Evolutionary conservation across 2,113 vertebrate species (phyloP), one percentile per base, ranked within the genome.

Genomic region (Capreolus pygargus): DNA sequence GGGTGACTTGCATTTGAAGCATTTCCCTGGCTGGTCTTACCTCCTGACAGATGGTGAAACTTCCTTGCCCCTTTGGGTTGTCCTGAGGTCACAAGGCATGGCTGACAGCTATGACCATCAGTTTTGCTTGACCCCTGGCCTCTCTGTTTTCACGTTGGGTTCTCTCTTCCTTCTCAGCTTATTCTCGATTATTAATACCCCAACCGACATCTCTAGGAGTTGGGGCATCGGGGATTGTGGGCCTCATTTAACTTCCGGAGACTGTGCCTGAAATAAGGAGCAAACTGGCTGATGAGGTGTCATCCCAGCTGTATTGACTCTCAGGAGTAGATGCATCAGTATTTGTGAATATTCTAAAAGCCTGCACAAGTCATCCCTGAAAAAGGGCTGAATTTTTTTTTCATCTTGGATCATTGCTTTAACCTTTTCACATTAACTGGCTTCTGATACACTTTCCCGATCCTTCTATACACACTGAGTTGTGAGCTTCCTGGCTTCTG

Each of bases 261-360:
- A 6, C 10, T 13, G 67, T 70, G 67, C 67, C 2, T 39, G 13
- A 70, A 70, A 39, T 23, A 19, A 70, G 19, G 19, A 11, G 67
- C 67, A 70, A n/a, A 12, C 19, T 70, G 67, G 67, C 67, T 23
- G 60, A 61, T 33, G 64, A 70, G n/a, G 67, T 36, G 64, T 70
- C 2, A 0, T 70, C n/a, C n/a, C n/a, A 70, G n/a, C n/a, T 12
- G n/a, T 39, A 23, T 1, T 13, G 67, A 13, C n/a, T 21, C n/a
- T 70, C n/a, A 70, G 67, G n/a, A 23, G 19, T 6, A 70, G n/a
- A 70, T 0, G 4, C 19, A 5, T 70, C 67, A 12, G 10, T 1
- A 23, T 70, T 70, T 39, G n/a, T 39, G n/a, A 39, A 12, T 70
- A 70, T 70, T 39, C 67, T 39, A 23, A 39, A 23, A 39, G 67